Evolutionary conservation across 2,113 vertebrate species (phyloP), one percentile per base, ranked within the genome.

Genomic region (Hippocampus abdominalis): DNA sequence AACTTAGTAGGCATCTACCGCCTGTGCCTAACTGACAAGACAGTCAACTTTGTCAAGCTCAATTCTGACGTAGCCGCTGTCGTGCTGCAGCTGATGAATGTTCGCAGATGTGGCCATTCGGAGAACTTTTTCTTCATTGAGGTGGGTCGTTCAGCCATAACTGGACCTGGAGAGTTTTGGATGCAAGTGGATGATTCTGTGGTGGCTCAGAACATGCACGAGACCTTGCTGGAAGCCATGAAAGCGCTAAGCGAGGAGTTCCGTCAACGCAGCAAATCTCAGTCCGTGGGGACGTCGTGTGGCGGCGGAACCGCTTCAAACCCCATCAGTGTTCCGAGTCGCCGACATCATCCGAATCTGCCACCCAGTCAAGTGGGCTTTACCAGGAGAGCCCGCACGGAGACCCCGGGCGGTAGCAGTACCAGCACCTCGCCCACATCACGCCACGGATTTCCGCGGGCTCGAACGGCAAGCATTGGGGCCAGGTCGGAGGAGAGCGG

Each of bases 71-170:
- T 88, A 73, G 91, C 93, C 0, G 83, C 93, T 8, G 93, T 94
- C 69, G 92, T 93, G 64, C 85, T 94, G 64, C 94, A 94, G 85
- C 86, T 94, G 75, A 93, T 94, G 91, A 95, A 93, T 68, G 91
- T 94, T 6, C 91, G 91, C 32, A 87, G 90, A 60, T 95, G 94
- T 4, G 92, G 93, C 25, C 94, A 94, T 67, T 91, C 93, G 0
- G 93, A 94, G 78, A 92, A 94, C 51, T 94, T 92, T 70, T 96
- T 95, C 83, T 95, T 95, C 78, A 93, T 94, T 36, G 94, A 95
- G 79, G 94, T 95, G 25, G 91, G 94, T 4, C 91, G 89, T 29
- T 95, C 90, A 0, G 94, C 91, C 0, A 89, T 93, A 46, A 94
- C 90, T 0, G 92, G 94, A 0, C 93, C 93, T 0, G 90, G 94